Evolutionary conservation across 2,888 invertebrate species (phyloP), one percentile per base, ranked within the genome.

Genomic region (Lampropteryx suffumata): DNA sequence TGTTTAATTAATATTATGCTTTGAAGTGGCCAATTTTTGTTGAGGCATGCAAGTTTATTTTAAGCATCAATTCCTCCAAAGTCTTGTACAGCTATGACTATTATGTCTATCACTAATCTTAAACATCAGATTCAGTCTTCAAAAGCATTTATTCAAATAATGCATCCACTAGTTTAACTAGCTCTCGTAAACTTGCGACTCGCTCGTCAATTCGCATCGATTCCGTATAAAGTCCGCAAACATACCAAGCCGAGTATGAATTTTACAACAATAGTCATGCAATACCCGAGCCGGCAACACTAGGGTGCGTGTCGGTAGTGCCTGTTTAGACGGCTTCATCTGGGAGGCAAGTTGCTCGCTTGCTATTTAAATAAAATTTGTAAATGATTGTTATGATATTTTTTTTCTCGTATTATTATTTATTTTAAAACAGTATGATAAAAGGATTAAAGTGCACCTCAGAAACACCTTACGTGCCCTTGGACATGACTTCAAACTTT

Each of bases 241-340:
- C 43, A 53, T 13, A 44, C 42, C 42, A 34, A 40, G 29, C 40
- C 9, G 42, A 43, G 42, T 61, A 59, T 68, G 57, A 62, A 68
- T 68, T 61, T 62, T 61, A 57, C 62, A 62, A 65, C 65, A 70
- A 69, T 64, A 53, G 47, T 53, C 34, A 44, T 51, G 58, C 61
- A 71, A 70, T 73, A 73, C 69, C 69, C 64, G 69, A 5, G 24
- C 52, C 36, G 51, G 29, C 35, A 37, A 29, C 39, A 34, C 30
- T 48, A 37, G 34, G 50, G 48, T 48, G 57, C 47, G 39, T 47
- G 29, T 50, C 42, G 21, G 17, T 7, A 8, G 14, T 26, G 30
- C 12, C 12, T 21, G 33, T 57, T 57, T 47, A 27, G 14, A 44
- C 32, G 14, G 37, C 28, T 14, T 14, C 12, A 48, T 47, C 34